Evolutionary conservation across 2,797 vertebrate genomes (phyloP).

Genomic region (Jordanella pulchra): DNA sequence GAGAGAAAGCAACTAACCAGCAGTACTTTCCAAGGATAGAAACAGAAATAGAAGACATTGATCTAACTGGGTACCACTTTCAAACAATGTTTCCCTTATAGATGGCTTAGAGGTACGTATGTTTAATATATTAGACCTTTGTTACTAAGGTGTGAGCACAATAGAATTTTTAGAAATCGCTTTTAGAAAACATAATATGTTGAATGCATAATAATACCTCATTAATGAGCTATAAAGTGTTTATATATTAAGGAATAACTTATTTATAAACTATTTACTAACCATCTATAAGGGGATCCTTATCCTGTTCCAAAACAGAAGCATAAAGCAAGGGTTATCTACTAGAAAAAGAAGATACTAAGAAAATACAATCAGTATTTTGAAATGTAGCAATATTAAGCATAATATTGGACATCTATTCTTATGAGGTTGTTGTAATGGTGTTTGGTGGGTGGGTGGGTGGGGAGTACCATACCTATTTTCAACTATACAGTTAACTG

Average conservation of each 20-base stretch:
- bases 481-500: not conserved
- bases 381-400: not conserved
- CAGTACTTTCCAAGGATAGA: not conserved
- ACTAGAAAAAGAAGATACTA: not conserved
- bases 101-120: too few species aligned
- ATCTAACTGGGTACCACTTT: too few species aligned
- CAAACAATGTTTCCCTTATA: too few species aligned
- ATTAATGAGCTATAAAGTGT: too few species aligned
- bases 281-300: not conserved
- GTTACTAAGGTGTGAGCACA: too few species aligned
- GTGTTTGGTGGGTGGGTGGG: not conserved
- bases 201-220: too few species aligned
- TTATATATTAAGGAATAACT: too few species aligned
- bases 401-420: not conserved
- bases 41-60: not conserved
- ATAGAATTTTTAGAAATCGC: too few species aligned
- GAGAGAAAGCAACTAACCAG: not conserved
- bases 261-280: too few species aligned
- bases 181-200: too few species aligned
- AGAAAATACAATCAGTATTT: not conserved
- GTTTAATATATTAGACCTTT: too few species aligned
- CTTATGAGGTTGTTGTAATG: not conserved
- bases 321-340: not conserved
- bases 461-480: not conserved
- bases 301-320: not conserved